These are phyloP conservation scores for Engraulis encrasicolus DNA, from an alignment of 2,113 vertebrate species.

Conservation along the genomic window DNA sequence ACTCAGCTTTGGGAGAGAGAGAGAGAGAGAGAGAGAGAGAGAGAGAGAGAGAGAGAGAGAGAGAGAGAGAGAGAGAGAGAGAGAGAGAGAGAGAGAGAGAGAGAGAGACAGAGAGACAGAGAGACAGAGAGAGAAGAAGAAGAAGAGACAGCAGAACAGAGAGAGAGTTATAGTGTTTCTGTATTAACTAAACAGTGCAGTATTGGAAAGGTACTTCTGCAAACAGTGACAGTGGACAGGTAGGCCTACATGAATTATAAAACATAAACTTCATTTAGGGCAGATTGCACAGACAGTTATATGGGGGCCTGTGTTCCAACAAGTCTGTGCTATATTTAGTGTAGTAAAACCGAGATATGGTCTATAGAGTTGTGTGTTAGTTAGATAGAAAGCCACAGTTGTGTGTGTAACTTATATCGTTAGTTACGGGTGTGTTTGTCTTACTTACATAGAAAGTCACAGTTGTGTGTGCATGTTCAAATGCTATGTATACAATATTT, in stretches of 20 bases:
- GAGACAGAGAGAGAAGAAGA: not conserved
- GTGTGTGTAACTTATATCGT: slow-evolving; percentile 83
- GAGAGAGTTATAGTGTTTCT: slow-evolving; percentile 53
- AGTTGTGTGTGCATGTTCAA: slow-evolving; percentile 53
- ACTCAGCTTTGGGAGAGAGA: slow-evolving; percentile 7
- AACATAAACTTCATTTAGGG: too few relatives aligned
- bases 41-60: slow-evolving; percentile 21
- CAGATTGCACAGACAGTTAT: slow-evolving; percentile 71
- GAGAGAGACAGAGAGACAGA: slow-evolving; percentile 10
- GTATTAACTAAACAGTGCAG: too few relatives aligned
- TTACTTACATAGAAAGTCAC: slow-evolving; percentile 90
- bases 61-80: slow-evolving; percentile 3
- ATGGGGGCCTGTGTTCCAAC: too few relatives aligned
- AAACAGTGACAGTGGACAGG: too few relatives aligned
- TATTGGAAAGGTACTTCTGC: too few relatives aligned
- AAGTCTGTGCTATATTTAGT: too few relatives aligned
- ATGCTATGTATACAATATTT: too few relatives aligned
- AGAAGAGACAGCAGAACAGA: too few relatives aligned
- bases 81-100: too few relatives aligned
- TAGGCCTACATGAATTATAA: too few relatives aligned
- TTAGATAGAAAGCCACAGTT: slow-evolving; percentile 90
- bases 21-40: slow-evolving; percentile 2
- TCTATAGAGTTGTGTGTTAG: slow-evolving; percentile 48
- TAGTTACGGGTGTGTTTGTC: slow-evolving; percentile 73
- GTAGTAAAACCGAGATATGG: too few relatives aligned